phyloP scores from a whole-genome alignment of 1,140 invertebrate genomes.

The Mylabris phalerata region DNA sequence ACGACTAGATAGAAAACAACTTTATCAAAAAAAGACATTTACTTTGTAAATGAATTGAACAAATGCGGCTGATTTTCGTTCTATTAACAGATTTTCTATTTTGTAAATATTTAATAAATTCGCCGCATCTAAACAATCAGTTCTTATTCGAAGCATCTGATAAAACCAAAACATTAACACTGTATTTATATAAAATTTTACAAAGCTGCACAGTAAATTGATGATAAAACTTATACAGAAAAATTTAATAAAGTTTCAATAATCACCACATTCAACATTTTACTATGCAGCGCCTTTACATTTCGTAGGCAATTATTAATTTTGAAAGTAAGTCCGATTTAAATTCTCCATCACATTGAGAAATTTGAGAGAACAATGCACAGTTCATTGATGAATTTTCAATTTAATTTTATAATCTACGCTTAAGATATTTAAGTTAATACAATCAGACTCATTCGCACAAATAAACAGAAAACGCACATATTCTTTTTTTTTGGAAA shows the following conservation, averaged over 20 bases:
- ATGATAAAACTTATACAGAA: not conserved
- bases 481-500: not conserved
- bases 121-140: not conserved
- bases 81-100: too few relatives aligned
- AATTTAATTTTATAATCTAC: conserved; percentile 24
- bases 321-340: too few relatives aligned
- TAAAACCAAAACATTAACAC: conserved; percentile 7
- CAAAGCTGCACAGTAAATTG: conserved; percentile 8
- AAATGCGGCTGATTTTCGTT: too few relatives aligned
- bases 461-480: conserved; percentile 6
- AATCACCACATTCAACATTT: conserved; percentile 16
- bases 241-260: not conserved
- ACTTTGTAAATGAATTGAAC: too few relatives aligned
- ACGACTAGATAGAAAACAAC: too few relatives aligned
- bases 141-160: conserved; percentile 4
- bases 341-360: too few relatives aligned
- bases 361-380: too few relatives aligned
- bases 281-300: conserved; percentile 10
- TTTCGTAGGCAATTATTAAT: not conserved
- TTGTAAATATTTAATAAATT: too few relatives aligned
- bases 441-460: conserved; percentile 39
- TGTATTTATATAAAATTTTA: conserved; percentile 9
- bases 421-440: conserved; percentile 30
- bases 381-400: too few relatives aligned
- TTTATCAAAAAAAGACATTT: too few relatives aligned